Base-by-base conservation (phyloP, 1,140 invertebrate species). In the Tribolium madens region DNA sequence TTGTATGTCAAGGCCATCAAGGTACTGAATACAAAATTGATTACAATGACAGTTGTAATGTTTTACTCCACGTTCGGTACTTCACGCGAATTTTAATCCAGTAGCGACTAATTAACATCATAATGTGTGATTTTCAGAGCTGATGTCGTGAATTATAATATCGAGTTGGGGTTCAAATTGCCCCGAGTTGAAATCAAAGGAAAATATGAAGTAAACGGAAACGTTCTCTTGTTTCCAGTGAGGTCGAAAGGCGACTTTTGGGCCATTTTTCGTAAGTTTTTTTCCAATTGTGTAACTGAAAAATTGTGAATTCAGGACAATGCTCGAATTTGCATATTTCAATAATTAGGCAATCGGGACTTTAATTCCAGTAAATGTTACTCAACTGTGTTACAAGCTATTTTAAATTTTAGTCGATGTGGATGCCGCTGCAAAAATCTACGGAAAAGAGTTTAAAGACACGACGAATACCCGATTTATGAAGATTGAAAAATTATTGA, bases 201-300 rank as follows among this genome's bases (percentile, higher is more conserved):
- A 12, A 89, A 88, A 70, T 94, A 94, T 82, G 92, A 93, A 74
- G 91, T 94, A 0, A 89, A 88, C 1, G 93, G 93, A 12, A 92
- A 93, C 77, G 91, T 94, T 47, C 85, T 94, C 1, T 87, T 94
- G 0, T 93, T 94, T 80, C 92, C 92, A 0, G 92, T 94, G 4
- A 87, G 92, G 68, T 93, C 92, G 6, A 89, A 91, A 73, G 93
- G 93, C 46, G 91, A 94, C 76, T 94, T 94, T 84, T 93, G 91
- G 92, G 92, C 93, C 1, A 87, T 90, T 21, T 94, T 94, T 80
- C 88, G 93, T 94, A 87, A 91, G 89, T 83, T n/a, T n/a, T n/a
- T n/a, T n/a, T n/a, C n/a, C n/a, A n/a, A 81, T 15, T 79, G 31
- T 1, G 15, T 18, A 21, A 18, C 13, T 26, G 7, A 57, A 18